Conservation (phyloP, 2,113 vertebrate genomes). For the Microcebus murinus region DNA sequence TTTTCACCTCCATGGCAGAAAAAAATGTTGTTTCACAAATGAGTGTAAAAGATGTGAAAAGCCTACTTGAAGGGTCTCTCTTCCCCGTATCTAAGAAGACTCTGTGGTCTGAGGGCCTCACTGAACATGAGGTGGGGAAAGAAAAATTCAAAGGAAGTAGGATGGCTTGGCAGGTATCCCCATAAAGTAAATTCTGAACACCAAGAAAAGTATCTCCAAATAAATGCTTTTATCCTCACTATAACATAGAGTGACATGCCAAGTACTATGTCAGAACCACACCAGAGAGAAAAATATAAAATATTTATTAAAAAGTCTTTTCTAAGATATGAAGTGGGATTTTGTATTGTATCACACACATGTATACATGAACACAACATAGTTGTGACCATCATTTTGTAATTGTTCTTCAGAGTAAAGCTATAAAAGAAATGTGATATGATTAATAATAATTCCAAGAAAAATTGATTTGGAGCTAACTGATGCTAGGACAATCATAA, state of each 20-base stretch:
- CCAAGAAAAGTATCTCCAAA: neutral
- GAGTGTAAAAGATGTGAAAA: neutral
- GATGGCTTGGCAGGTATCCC: neutral
- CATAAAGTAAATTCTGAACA: neutral
- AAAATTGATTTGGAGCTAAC: neutral
- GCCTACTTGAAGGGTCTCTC: neutral
- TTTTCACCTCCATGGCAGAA: neutral
- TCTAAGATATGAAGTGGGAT: neutral
- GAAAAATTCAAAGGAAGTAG: neutral
- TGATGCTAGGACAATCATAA: neutral
- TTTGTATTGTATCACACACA: neutral
- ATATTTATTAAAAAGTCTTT: neutral
- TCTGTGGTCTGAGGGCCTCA: rapidly evolving
- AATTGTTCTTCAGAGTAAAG: neutral
- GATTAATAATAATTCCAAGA: neutral
- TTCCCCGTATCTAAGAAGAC: neutral
- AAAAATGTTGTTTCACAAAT: neutral
- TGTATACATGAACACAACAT: neutral
- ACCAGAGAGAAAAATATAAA: neutral
- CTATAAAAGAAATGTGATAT: neutral
- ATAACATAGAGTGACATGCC: neutral
- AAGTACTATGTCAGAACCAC: neutral
- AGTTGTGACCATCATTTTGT: neutral
- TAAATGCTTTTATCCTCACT: neutral
- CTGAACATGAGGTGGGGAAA: neutral